Evolutionary conservation across 1,140 invertebrate species (phyloP), one percentile per base, ranked within the genome.

Genomic region (Dermatophagoides farinae): DNA sequence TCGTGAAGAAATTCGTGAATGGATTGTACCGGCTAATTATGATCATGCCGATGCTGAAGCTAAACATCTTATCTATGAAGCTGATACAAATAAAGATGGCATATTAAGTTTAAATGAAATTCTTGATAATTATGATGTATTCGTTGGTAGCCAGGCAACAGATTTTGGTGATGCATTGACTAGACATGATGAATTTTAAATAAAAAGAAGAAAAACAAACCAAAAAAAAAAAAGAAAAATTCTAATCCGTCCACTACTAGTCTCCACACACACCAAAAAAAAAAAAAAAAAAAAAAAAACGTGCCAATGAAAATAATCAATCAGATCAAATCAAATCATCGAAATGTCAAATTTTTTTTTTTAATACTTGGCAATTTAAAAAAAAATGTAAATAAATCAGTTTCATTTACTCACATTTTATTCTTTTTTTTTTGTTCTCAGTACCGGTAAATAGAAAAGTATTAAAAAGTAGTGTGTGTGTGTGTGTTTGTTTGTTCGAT

Each of bases 101-200:
- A 82, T 85, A 69, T 74, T 99, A 11, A 87, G 83, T 5, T 90
- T 88, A 71, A 80, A 83, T 8, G 95, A 99, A 76, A 85, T 98
- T 55, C 71, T 98, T 0, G 81, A 84, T 41, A 96, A 97, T 70
- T 97, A 97, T 71, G 93, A 98, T 72, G 74, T 96, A 1, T 99
- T 98, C 73, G 93, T 97, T 0, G 92, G 93, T 38, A 97, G 91
- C 16, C 92, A 98, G 71, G 95, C 91, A 0, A 97, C 93, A 0
- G 93, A 97, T 74, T 99, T 97, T 73, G 95, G 95, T 0, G 90
- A 97, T 72, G 91, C 91, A 9, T 74, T 98, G 5, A 80, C 82
- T 0, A 78, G 88, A 66, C 93, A 98, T 70, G 95, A 98, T 67
- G 88, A 92, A 74, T 90, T 93, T 73, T 92, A 60, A 62, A 37